Base-by-base conservation (phyloP, 2,888 invertebrate species). In the Sinohyriopsis cumingii region DNA sequence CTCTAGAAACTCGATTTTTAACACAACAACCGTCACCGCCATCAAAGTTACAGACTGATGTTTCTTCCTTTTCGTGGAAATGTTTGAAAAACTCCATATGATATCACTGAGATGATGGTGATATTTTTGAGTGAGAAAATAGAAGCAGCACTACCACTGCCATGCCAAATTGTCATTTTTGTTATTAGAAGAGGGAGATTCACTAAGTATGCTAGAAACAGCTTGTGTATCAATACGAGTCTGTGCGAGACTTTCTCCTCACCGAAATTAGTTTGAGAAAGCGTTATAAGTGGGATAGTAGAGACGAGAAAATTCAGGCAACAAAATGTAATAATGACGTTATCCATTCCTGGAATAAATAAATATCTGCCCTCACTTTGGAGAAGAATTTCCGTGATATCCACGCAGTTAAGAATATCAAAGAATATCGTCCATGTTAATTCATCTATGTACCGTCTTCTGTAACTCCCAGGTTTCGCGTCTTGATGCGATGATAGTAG, bases 61-160 rank as follows among this genome's bases (percentile, higher is more conserved):
- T 28, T 28, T 28, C 28, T 5, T 28, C 28, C 28, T 28, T 28
- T 28, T 28, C 28, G 28, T 28, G 28, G 28, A 28, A 28, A 28
- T 28, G 28, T 28, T 28, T 6, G 28, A 4, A 28, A 6, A 86
- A 72, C 64, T 85, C 86, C 86, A 72, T 82, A 89, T 20, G 91
- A 73, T 3, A 90, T 90, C 3, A 91, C 80, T 66, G 91, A 87
- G 72, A 92, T 91, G 72, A 91, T 89, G 63, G 92, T 90, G 9
- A 92, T 80, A 83, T 93, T 93, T 82, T 93, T 93, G 81, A 92
- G 89, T 22, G 91, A 85, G 82, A 93, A 93, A 12, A 92, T 89
- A 0, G 92, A 91, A 9, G 92, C 90, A 73, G 92, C 91, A 54
- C 90, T 87, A 25, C 89, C 85, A 68, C 90, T 89, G 7, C 87